phyloP scores from a whole-genome alignment of 2,888 invertebrate species.

The Plagodis dolabraria region DNA sequence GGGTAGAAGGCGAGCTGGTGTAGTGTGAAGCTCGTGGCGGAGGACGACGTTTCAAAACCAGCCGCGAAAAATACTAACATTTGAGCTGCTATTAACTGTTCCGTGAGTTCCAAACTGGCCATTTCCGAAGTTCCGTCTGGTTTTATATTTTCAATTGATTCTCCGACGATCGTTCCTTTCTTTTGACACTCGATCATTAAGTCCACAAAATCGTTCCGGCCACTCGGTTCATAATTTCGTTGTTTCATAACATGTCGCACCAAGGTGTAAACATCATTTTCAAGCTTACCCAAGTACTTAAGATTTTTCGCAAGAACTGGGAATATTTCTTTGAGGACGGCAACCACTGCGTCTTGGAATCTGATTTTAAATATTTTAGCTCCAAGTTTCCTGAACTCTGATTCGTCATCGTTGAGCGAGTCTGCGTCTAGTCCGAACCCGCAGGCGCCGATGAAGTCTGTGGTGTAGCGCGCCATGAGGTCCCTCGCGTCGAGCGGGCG shows the following conservation, averaged over 20 bases:
- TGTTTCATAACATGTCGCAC: slow-evolving; percentile 40
- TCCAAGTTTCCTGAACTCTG: slow-evolving; percentile 59
- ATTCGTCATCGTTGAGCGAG: slow-evolving; percentile 58
- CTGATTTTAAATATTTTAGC: slow-evolving; percentile 47
- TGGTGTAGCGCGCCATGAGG: slow-evolving; percentile 67
- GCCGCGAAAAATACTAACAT: slow-evolving; percentile 72
- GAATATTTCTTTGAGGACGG: slow-evolving; percentile 52
- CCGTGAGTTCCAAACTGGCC: slow-evolving; percentile 49
- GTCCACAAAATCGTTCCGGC: slow-evolving; percentile 61
- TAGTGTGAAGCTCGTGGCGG: slow-evolving; percentile 65
- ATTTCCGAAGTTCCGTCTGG: slow-evolving; percentile 51
- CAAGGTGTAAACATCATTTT: slow-evolving; percentile 41
- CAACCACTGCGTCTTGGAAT: slow-evolving; percentile 40
- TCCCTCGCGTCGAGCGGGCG: slow-evolving; percentile 58
- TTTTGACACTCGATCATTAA: slow-evolving; percentile 55
- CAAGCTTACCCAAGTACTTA: slow-evolving; percentile 51
- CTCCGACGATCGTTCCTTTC: slow-evolving; percentile 43
- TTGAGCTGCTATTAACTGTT: slow-evolving; percentile 57
- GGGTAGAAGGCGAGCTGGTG: slow-evolving; percentile 64
- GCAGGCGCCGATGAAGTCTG: slow-evolving; percentile 47
- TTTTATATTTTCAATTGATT: slow-evolving; percentile 50
- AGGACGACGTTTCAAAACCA: slow-evolving; percentile 78
- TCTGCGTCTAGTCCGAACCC: slow-evolving; percentile 66
- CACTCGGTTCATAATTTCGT: slow-evolving; percentile 53
- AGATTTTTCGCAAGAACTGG: slow-evolving; percentile 50